Percentiles rank a stretch among this genome's conserved stretches.
Conservation (phyloP, 2,797 vertebrate genomes). For the Coccyzus lansbergi region DNA sequence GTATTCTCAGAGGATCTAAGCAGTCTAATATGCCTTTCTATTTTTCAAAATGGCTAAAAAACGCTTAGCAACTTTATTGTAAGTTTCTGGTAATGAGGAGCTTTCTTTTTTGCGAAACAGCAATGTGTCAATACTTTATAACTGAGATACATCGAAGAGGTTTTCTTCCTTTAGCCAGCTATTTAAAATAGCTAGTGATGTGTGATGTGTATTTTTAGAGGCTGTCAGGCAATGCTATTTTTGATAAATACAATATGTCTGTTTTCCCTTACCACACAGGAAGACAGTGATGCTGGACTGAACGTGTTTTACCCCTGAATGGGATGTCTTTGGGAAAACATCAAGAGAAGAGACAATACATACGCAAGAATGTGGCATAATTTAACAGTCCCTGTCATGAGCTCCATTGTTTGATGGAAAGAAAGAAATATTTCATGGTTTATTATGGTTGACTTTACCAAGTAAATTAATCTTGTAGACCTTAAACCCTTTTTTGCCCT, state of each 20-base stretch:
- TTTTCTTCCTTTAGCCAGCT: conserved; percentile 35
- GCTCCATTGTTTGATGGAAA: neutral
- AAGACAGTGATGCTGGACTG: neutral
- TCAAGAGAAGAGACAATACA: conserved; percentile 2
- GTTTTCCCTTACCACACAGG: neutral
- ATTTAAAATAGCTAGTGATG: conserved; percentile 14
- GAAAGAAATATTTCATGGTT: neutral
- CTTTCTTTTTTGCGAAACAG: neutral
- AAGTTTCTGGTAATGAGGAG: neutral
- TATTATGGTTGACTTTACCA: neutral
- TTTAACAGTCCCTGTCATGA: neutral
- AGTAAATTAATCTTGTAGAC: neutral
- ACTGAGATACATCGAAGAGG: neutral
- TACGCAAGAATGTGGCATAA: neutral
- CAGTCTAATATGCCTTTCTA: neutral
- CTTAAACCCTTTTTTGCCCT: neutral
- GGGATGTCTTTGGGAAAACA: conserved; percentile 4
- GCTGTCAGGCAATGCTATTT: conserved; percentile 36
- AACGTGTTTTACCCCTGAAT: neutral
- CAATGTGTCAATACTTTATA: neutral
- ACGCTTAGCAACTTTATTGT: neutral
- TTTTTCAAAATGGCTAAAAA: neutral
- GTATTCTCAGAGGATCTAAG: neutral
- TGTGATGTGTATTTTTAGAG: conserved; percentile 38
- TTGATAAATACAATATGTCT: conserved; percentile 20